These are phyloP conservation scores for Lepus oiostolus DNA, from an alignment of 2,797 vertebrate genomes.

Conservation along the genomic window DNA sequence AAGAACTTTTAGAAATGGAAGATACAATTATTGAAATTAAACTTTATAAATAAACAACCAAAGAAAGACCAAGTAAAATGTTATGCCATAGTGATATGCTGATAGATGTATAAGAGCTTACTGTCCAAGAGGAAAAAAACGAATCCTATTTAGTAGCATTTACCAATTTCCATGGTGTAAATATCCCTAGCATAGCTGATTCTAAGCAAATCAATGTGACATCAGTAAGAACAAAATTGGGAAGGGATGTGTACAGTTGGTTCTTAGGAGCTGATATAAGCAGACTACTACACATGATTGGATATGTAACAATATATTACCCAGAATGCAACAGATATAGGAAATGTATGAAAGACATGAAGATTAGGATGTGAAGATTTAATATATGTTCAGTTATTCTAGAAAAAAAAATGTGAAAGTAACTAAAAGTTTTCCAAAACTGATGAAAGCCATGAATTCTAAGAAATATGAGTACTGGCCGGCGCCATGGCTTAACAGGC, in stretches of 20 bases:
- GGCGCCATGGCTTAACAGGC: too few relatives aligned
- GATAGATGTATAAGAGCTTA: background rate
- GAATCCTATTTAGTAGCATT: background rate
- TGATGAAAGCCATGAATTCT: background rate
- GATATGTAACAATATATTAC: background rate
- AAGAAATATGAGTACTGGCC: background rate
- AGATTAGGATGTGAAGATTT: background rate
- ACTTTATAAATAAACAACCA: constrained; percentile 4
- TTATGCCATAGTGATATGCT: background rate
- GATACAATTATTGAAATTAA: constrained; percentile 45
- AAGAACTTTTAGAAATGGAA: constrained; percentile 53
- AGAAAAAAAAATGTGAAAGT: background rate
- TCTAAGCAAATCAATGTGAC: background rate
- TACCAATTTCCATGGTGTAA: background rate
- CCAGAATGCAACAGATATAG: background rate
- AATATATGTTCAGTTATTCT: background rate
- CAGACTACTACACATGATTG: background rate
- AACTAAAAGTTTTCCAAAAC: background rate
- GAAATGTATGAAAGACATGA: background rate
- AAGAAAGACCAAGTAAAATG: constrained; percentile 17
- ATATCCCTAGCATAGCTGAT: background rate
- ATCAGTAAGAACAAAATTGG: background rate
- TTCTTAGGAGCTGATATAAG: background rate
- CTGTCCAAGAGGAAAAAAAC: background rate
- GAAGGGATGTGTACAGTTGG: background rate